phyloP scores from a whole-genome alignment of 2,797 vertebrate species.

The Bradypodion pumilum region DNA sequence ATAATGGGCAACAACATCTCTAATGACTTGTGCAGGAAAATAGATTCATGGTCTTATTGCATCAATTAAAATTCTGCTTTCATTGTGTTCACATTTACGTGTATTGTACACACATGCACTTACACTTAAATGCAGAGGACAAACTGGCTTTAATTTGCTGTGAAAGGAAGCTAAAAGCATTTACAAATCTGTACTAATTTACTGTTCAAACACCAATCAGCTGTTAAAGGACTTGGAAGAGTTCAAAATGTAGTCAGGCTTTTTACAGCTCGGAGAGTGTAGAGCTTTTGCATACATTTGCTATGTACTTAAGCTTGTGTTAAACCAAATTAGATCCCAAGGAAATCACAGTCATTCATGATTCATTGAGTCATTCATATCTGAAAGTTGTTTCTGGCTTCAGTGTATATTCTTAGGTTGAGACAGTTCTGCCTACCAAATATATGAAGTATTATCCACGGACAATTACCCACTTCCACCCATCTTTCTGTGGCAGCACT shows the following conservation, averaged over 20 bases:
- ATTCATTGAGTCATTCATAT: slow-evolving; percentile 74
- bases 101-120: slow-evolving; percentile 15
- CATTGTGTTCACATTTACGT: slow-evolving; percentile 8
- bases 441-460: slow-evolving; percentile 74
- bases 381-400: slow-evolving; percentile 61
- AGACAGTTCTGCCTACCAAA: slow-evolving; percentile 72
- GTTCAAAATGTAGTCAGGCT: slow-evolving; percentile 52
- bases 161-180: slow-evolving; percentile 28
- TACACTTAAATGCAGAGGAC: slow-evolving; percentile 5
- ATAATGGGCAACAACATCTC: accelerated
- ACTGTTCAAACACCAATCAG: slow-evolving; percentile 53
- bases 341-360: slow-evolving; percentile 73
- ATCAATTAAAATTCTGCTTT: slow-evolving; percentile 7
- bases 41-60: background rate
- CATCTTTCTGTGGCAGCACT: slow-evolving; percentile 69
- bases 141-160: slow-evolving; percentile 31
- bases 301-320: slow-evolving; percentile 67
- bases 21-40: background rate
- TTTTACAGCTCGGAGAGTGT: slow-evolving; percentile 35
- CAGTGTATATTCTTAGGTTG: slow-evolving; percentile 66
- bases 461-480: slow-evolving; percentile 70
- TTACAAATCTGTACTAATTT: slow-evolving; percentile 54
- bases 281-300: slow-evolving; percentile 61
- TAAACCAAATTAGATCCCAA: slow-evolving; percentile 67
- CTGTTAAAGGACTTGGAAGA: slow-evolving; percentile 41